phyloP scores from a whole-genome alignment of 2,888 invertebrate genomes.

The Colletes collaris region DNA sequence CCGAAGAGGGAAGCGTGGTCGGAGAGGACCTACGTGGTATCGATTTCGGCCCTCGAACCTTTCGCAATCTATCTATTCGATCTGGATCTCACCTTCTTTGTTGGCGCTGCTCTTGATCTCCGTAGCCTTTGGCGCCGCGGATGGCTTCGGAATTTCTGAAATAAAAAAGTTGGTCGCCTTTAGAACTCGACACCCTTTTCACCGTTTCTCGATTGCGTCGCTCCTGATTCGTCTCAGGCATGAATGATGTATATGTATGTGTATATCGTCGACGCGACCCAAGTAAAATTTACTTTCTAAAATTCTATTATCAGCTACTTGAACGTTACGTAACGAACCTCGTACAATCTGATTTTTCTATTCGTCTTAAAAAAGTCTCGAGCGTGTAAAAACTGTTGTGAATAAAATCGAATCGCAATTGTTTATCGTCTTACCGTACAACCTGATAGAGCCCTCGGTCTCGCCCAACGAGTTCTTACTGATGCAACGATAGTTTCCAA shows the following conservation, averaged over 20 bases:
- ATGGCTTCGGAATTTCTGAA: constrained; percentile 95
- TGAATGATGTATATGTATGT: too few relatives aligned
- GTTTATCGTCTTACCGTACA: constrained; percentile 89
- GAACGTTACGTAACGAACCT: too few relatives aligned
- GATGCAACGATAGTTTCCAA: constrained; percentile 96
- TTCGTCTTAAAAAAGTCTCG: too few relatives aligned
- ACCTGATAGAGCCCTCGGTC: constrained; percentile 95
- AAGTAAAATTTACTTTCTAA: too few relatives aligned
- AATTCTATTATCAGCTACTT: too few relatives aligned
- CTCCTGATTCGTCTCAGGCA: too few relatives aligned
- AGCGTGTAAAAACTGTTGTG: too few relatives aligned
- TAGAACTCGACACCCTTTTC: not conserved
- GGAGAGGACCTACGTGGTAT: constrained; percentile 46
- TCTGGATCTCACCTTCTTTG: constrained; percentile 88
- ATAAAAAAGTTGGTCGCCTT: constrained; percentile 65
- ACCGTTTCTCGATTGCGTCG: too few relatives aligned
- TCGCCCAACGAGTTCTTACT: constrained; percentile 97
- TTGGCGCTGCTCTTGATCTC: constrained; percentile 91
- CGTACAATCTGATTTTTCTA: too few relatives aligned
- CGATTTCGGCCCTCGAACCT: constrained; percentile 51
- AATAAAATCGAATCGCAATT: not conserved
- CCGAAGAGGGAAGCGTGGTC: constrained; percentile 38
- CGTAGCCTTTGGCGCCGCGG: constrained; percentile 92
- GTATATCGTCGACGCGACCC: too few relatives aligned
- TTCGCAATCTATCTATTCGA: constrained; percentile 51